phyloP scores from a whole-genome alignment of 2,888 invertebrate species.

The Neria commutata region DNA sequence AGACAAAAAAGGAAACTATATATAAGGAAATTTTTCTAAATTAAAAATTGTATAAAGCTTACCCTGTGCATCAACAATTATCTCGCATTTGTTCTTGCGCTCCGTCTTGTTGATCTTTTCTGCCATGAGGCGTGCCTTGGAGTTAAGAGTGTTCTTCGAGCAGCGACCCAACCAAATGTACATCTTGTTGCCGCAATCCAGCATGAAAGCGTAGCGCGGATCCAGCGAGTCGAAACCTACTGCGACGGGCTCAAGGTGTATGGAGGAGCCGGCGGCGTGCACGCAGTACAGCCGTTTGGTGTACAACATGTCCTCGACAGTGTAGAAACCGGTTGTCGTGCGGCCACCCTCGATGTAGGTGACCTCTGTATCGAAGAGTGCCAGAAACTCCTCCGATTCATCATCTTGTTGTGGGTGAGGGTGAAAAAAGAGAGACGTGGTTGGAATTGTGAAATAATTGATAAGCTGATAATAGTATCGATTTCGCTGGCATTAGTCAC shows the following conservation, averaged over 20 bases:
- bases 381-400: conserved; percentile 94
- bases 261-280: conserved; percentile 83
- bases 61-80: conserved; percentile 80
- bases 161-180: conserved; percentile 84
- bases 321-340: conserved; percentile 96
- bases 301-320: conserved; percentile 90
- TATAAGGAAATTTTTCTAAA: no score
- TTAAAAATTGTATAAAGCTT: not conserved
- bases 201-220: conserved; percentile 87
- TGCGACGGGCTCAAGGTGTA: conserved; percentile 88
- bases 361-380: conserved; percentile 87
- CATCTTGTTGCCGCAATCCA: conserved; percentile 85
- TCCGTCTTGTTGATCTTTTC: conserved; percentile 99
- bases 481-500: not conserved
- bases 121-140: conserved; percentile 78
- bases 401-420: no score
- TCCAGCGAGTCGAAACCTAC: conserved; percentile 78
- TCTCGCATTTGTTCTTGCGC: conserved; percentile 91
- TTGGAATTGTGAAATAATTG: not conserved
- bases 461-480: no score
- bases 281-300: conserved; percentile 85
- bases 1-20: no score
- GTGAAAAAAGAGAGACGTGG: not conserved
- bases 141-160: conserved; percentile 86
- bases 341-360: conserved; percentile 96